Conservation (phyloP, 2,797 vertebrate genomes). For the Prunella strophiata region DNA sequence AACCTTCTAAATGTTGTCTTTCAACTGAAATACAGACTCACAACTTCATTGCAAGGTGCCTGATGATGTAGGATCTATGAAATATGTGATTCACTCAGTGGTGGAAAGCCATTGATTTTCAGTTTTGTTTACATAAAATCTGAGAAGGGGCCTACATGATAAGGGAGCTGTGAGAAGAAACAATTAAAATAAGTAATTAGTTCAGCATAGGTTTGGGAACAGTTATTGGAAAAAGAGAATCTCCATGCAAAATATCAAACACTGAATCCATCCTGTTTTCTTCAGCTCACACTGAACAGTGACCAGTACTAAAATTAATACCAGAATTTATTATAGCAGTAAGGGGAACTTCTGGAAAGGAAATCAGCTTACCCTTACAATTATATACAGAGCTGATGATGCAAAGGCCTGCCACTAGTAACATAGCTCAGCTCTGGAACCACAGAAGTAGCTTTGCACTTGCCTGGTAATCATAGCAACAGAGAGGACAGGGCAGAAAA, state of each 20-base stretch:
- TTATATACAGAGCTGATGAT: not conserved
- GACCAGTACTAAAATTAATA: not conserved
- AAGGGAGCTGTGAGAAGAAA: not conserved
- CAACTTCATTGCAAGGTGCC: not conserved
- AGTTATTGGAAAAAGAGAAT: not conserved
- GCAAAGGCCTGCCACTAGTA: not conserved
- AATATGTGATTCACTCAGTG: not conserved
- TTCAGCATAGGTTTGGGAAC: not conserved
- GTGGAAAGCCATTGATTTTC: not conserved
- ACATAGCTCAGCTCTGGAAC: not conserved
- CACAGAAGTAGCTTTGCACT: not conserved
- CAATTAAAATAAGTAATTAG: constrained; percentile 11
- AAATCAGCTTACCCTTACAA: not conserved
- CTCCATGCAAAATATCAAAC: not conserved
- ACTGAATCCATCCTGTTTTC: not conserved
- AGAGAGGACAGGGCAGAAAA: not conserved
- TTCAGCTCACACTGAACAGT: not conserved
- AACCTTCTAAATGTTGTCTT: constrained; percentile 44
- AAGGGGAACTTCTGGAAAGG: not conserved
- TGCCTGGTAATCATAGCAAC: not conserved
- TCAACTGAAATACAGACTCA: not conserved
- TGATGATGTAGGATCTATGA: not conserved
- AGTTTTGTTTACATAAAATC: not conserved
- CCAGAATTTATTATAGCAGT: not conserved
- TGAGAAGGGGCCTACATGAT: not conserved